A percentile compares a stretch with the other conserved stretches of the same genome.
Conservation (phyloP, 92 coral and sea anemone species). For the Porites divaricata region DNA sequence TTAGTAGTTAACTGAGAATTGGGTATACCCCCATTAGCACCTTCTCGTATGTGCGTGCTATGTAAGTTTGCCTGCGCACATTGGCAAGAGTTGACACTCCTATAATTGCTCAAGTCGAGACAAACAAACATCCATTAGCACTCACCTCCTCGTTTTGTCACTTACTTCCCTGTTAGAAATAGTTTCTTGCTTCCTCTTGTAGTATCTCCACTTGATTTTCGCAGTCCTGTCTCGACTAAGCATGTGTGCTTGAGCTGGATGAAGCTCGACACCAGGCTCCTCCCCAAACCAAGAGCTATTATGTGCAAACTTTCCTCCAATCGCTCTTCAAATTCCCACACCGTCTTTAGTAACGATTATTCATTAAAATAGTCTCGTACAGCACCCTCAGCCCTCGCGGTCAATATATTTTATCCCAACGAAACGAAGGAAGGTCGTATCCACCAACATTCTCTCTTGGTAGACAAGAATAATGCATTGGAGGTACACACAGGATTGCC, state of each 20-base stretch:
- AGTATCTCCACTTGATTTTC: no score
- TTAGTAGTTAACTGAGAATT: slow-evolving; percentile 40
- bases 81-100: no score
- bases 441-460: slow-evolving; percentile 11
- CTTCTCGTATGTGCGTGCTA: not conserved
- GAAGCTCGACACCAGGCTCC: not conserved
- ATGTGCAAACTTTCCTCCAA: slow-evolving; percentile 7
- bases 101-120: no score
- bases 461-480: slow-evolving; percentile 23
- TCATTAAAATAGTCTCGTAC: not conserved
- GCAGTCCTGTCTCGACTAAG: no score
- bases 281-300: not conserved
- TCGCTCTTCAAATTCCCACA: slow-evolving; percentile 15
- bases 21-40: slow-evolving; percentile 24
- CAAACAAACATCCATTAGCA: no score
- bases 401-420: not conserved
- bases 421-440: slow-evolving; percentile 25
- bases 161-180: no score
- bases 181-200: no score
- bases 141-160: no score
- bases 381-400: not conserved
- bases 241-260: no score
- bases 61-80: no score
- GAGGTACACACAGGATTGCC: slow-evolving; percentile 22
- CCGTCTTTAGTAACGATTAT: not conserved